Percentiles rank a stretch among this genome's conserved stretches.
These are phyloP conservation scores for Tachysurus vachellii DNA, from an alignment of 2,113 vertebrate species.

Conservation along the genomic window DNA sequence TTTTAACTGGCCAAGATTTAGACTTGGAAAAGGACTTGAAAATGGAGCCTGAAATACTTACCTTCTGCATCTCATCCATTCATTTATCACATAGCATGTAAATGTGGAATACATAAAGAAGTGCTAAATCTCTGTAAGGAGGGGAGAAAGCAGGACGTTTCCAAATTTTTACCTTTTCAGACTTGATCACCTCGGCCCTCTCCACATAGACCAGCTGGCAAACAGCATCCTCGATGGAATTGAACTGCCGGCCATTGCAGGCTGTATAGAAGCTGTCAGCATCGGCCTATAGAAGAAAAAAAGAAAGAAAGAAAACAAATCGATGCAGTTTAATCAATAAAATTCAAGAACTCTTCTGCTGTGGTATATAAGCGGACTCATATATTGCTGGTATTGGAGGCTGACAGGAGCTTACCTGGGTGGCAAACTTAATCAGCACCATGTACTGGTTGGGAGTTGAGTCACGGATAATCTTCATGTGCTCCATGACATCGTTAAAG, in stretches of 20 bases:
- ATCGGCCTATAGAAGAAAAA: slow-evolving; percentile 75
- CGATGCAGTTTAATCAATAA: neutral
- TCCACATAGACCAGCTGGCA: slow-evolving; percentile 97
- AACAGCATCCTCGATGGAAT: slow-evolving; percentile 96
- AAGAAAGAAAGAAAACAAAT: neutral
- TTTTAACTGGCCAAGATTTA: neutral
- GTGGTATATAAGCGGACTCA: neutral
- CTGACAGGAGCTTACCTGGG: slow-evolving; percentile 77
- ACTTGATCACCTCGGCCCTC: slow-evolving; percentile 92
- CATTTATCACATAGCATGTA: neutral
- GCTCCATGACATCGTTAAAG: slow-evolving; percentile 94
- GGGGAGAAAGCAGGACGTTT: neutral
- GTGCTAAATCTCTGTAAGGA: neutral
- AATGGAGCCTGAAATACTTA: neutral
- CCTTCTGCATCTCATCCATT: neutral
- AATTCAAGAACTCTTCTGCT: neutral
- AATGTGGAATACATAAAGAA: neutral
- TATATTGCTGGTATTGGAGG: neutral
- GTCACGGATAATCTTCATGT: slow-evolving; percentile 99
- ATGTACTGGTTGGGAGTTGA: slow-evolving; percentile 98
- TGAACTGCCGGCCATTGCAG: slow-evolving; percentile 94
- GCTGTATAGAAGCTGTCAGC: slow-evolving; percentile 93
- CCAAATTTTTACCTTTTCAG: slow-evolving; percentile 80
- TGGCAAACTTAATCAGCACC: slow-evolving; percentile 93
- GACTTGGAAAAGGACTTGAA: neutral